Evolutionary conservation across 2,113 vertebrate genomes (phyloP).

Genomic region (Jaculus jaculus): DNA sequence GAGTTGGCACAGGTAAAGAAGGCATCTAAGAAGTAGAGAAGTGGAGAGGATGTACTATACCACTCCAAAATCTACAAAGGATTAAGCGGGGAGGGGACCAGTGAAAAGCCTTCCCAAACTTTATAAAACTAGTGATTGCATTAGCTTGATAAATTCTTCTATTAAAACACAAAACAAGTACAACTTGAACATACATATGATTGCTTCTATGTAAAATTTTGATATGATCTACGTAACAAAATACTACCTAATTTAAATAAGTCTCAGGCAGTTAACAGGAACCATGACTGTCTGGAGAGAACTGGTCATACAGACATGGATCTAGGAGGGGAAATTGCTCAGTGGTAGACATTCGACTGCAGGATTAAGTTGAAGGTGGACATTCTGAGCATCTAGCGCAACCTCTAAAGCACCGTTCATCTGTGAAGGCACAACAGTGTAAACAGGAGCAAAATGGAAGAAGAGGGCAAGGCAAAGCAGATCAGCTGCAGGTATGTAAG

Average conservation of each 20-base stretch:
- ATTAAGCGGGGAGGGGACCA: neutral
- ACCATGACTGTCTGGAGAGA: neutral
- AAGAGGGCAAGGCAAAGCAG: neutral
- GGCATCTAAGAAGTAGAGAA: neutral
- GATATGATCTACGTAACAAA: neutral
- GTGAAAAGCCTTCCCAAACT: neutral
- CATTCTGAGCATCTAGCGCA: neutral
- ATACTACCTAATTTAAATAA: constrained; percentile 25
- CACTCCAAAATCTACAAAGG: neutral
- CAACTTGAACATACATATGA: constrained; percentile 18
- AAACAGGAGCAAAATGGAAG: neutral
- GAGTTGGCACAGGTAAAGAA: neutral
- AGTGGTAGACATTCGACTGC: no score
- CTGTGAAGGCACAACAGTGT: neutral
- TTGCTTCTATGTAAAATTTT: neutral
- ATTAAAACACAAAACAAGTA: neutral
- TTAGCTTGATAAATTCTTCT: neutral
- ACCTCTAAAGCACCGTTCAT: neutral
- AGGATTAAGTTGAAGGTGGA: no score
- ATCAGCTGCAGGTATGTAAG: neutral
- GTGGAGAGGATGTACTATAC: neutral
- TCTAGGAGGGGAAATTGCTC: no score
- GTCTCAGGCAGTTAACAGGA: neutral
- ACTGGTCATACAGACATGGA: neutral
- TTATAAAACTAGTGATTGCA: neutral